Conservation (phyloP, 1,140 invertebrate species). For the Lepidurus couesii region DNA sequence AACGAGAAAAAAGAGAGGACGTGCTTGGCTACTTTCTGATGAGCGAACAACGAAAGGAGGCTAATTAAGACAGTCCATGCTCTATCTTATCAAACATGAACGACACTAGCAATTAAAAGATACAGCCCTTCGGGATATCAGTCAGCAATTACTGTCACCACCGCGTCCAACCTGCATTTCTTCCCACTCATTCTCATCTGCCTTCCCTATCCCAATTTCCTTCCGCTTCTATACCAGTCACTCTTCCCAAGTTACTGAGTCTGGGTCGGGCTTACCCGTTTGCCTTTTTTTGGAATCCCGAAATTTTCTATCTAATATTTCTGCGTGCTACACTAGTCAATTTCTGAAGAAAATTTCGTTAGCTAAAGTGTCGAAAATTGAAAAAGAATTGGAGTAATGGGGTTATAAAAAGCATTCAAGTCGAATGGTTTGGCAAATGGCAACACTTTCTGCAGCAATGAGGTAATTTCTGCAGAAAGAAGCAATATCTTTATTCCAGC, state of each 20-base stretch:
- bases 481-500: too few relatives aligned
- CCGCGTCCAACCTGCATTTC: neutral
- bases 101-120: neutral
- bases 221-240: neutral
- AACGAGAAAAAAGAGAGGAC: neutral
- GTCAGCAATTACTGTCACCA: slow-evolving; percentile 12
- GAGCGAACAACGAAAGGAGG: neutral
- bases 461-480: too few relatives aligned
- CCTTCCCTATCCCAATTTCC: neutral
- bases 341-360: neutral
- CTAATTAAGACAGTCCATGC: neutral
- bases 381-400: too few relatives aligned
- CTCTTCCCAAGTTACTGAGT: neutral
- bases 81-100: neutral
- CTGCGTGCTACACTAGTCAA: neutral
- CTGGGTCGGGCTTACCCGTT: neutral
- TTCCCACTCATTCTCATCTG: neutral
- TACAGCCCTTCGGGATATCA: neutral
- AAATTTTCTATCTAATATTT: neutral
- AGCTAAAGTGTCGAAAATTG: too few relatives aligned
- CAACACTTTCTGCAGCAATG: too few relatives aligned
- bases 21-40: neutral
- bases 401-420: too few relatives aligned
- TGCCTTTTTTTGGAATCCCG: neutral
- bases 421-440: too few relatives aligned